A percentile compares a stretch with the other conserved stretches of the same genome.
Evolutionary conservation across 2,797 vertebrate genomes (phyloP).

Genomic region (Bradypodion ventrale): DNA sequence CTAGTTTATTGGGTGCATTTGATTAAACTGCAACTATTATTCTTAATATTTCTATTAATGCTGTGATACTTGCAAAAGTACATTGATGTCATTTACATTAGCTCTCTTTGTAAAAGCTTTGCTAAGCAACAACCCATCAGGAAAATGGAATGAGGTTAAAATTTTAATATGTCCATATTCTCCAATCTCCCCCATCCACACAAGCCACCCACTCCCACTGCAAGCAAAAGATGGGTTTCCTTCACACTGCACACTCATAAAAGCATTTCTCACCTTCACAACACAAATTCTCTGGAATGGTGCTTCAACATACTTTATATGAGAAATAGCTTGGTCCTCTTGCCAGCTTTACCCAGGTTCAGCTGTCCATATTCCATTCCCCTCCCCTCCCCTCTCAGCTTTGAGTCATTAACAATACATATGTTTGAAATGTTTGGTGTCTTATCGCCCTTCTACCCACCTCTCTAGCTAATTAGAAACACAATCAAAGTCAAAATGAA

Average conservation of each 20-base stretch:
- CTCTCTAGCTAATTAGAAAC: constrained; percentile 19
- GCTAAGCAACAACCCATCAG: constrained; percentile 48
- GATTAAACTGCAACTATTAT: constrained; percentile 8
- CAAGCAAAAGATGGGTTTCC: constrained; percentile 39
- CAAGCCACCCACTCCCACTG: constrained; percentile 43
- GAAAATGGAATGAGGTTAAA: constrained; percentile 38
- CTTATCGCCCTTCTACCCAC: constrained; percentile 30
- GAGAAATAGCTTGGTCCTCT: constrained; percentile 31
- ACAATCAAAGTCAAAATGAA: constrained; percentile 19
- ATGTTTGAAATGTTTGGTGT: constrained; percentile 39
- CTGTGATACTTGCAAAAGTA: constrained; percentile 31
- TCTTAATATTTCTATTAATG: constrained; percentile 38
- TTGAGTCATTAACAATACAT: constrained; percentile 36
- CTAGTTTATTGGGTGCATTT: neutral
- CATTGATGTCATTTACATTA: constrained; percentile 20
- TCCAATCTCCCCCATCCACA: constrained; percentile 15
- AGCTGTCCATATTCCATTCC: constrained; percentile 24
- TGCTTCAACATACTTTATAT: constrained; percentile 20
- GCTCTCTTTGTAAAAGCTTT: neutral
- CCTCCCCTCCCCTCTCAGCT: neutral
- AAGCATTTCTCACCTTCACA: constrained; percentile 37
- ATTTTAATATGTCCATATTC: constrained; percentile 41
- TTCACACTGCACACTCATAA: constrained; percentile 17
- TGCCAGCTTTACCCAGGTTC: constrained; percentile 23
- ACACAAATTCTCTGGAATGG: constrained; percentile 29